Conservation (phyloP, 1,140 invertebrate genomes). For the Zophobas atratus region DNA sequence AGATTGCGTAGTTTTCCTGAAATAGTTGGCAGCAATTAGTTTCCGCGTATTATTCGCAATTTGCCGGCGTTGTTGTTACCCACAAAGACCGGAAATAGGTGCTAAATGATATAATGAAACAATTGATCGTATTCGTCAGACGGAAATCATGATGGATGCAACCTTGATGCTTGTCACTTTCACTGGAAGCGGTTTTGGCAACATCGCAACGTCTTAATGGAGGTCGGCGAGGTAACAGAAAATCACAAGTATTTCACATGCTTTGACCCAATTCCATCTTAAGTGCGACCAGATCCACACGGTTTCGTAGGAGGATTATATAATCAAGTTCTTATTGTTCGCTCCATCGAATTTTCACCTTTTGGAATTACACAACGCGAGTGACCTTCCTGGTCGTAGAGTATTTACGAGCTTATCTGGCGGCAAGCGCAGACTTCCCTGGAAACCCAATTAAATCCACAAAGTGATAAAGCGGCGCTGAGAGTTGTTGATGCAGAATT, state of each 20-base stretch:
- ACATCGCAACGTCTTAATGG: slow-evolving; percentile 49
- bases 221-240: slow-evolving; percentile 48
- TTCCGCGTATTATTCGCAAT: slow-evolving; percentile 38
- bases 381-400: not conserved
- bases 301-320: slow-evolving; percentile 34
- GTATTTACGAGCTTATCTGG: not conserved
- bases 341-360: not conserved
- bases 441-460: slow-evolving; percentile 13
- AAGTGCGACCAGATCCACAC: slow-evolving; percentile 37
- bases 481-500: slow-evolving; percentile 21
- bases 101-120: slow-evolving; percentile 57
- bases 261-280: slow-evolving; percentile 52
- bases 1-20: slow-evolving; percentile 47
- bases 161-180: slow-evolving; percentile 56
- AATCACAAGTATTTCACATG: slow-evolving; percentile 53
- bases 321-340: slow-evolving; percentile 11
- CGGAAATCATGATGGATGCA: slow-evolving; percentile 58
- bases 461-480: not conserved
- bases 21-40: slow-evolving; percentile 44
- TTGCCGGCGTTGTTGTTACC: slow-evolving; percentile 40
- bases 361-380: slow-evolving; percentile 11
- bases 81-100: slow-evolving; percentile 54
- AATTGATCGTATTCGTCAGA: slow-evolving; percentile 56
- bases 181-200: slow-evolving; percentile 53
- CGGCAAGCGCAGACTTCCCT: not conserved